A percentile compares a stretch with the other conserved stretches of the same genome.
Evolutionary conservation across 2,113 vertebrate species (phyloP).

Genomic region (Rhinopomastus cyanomelas): DNA sequence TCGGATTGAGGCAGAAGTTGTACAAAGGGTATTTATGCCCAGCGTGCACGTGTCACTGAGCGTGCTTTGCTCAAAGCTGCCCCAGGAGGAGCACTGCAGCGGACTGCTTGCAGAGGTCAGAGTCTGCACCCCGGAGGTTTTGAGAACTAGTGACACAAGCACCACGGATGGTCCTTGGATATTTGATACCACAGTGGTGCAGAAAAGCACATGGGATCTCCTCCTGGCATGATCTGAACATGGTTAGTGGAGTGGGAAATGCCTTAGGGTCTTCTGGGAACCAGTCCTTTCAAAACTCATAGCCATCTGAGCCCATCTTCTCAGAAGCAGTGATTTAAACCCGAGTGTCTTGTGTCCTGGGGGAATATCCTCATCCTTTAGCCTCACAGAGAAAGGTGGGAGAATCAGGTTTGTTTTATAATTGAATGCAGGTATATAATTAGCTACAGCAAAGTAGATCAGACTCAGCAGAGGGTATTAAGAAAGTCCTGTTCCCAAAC

Average conservation of each 20-base stretch:
- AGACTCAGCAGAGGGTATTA: not conserved
- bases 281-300: not conserved
- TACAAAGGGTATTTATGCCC: not conserved
- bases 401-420: not conserved
- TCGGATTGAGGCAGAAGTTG: not conserved
- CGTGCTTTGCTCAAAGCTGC: not conserved
- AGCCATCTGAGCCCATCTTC: not conserved
- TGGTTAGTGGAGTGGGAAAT: not conserved
- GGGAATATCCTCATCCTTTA: not conserved
- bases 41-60: not conserved
- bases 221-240: not conserved
- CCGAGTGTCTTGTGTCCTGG: not conserved
- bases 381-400: not conserved
- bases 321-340: not conserved
- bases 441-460: not conserved
- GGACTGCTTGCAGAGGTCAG: not conserved
- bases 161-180: not conserved
- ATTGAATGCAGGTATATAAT: constrained; percentile 21
- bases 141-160: not conserved
- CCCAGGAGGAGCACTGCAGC: not conserved
- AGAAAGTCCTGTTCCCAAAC: not conserved
- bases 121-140: not conserved
- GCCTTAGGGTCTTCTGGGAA: not conserved
- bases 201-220: not conserved
- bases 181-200: not conserved